phyloP scores from a whole-genome alignment of 2,113 vertebrate species.

The Actenoides lindsayi region DNA sequence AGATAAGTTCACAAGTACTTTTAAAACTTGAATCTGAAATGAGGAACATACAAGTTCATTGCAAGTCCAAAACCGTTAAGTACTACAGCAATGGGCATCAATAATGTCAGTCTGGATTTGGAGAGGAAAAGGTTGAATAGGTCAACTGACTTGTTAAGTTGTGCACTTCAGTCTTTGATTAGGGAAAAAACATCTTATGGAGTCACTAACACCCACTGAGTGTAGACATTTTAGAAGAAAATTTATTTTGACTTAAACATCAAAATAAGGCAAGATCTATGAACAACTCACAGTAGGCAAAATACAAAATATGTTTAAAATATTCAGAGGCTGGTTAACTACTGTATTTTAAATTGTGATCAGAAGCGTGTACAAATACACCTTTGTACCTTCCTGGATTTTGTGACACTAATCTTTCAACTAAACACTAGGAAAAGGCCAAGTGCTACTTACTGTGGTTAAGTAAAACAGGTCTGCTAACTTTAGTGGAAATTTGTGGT shows the following conservation, averaged over 20 bases:
- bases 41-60: not conserved
- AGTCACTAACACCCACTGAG: not conserved
- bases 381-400: not conserved
- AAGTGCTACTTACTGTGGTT: not conserved
- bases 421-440: not conserved
- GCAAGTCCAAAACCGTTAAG: not conserved
- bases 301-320: not conserved
- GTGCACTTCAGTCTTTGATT: not conserved
- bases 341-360: not conserved
- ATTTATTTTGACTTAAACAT: not conserved
- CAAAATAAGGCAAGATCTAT: not conserved
- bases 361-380: not conserved
- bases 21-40: slow-evolving; percentile 89
- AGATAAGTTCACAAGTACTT: slow-evolving; percentile 92
- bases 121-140: not conserved
- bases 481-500: not conserved
- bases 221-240: not conserved
- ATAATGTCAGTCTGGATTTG: not conserved
- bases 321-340: not conserved
- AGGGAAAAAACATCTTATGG: not conserved
- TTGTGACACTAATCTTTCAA: not conserved
- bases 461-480: not conserved
- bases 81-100: not conserved
- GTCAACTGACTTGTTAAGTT: not conserved
- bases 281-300: not conserved